A percentile compares a stretch with the other conserved stretches of the same genome.
Conservation (phyloP, 2,113 vertebrate species). For the Leptosomus discolor region DNA sequence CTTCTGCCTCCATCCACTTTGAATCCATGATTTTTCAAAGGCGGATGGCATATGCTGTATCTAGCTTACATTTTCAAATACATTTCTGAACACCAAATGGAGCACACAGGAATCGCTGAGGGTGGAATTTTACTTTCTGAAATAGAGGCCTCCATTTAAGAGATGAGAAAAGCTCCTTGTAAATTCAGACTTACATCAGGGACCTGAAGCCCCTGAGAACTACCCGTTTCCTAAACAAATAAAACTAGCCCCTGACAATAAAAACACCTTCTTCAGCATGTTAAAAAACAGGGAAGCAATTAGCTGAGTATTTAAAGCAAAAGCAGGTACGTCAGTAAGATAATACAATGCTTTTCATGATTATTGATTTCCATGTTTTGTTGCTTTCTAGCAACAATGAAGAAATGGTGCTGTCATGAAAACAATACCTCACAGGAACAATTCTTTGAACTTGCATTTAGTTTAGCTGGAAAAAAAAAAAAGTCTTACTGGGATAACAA, state of each 20-base stretch:
- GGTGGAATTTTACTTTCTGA: constrained; percentile 13
- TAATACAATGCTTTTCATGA: background rate
- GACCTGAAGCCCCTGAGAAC: background rate
- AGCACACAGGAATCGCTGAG: background rate
- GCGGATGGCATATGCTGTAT: background rate
- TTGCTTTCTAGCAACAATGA: background rate
- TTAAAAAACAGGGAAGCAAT: background rate
- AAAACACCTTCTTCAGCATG: background rate
- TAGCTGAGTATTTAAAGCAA: background rate
- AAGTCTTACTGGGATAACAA: background rate
- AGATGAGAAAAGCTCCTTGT: constrained; percentile 2
- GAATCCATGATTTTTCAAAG: background rate
- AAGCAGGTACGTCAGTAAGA: background rate
- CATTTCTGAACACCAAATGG: background rate
- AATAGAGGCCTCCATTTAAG: constrained; percentile 4
- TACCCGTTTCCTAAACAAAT: background rate
- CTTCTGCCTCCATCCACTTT: background rate
- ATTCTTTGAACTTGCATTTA: background rate
- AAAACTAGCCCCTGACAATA: background rate
- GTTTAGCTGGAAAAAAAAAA: background rate
- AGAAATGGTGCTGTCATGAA: background rate
- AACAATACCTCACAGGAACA: background rate
- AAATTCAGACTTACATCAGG: background rate
- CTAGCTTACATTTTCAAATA: background rate
- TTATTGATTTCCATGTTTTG: background rate